These are phyloP conservation scores for Leptatherina wallacei DNA, from an alignment of 2,797 vertebrate genomes.

Conservation along the genomic window DNA sequence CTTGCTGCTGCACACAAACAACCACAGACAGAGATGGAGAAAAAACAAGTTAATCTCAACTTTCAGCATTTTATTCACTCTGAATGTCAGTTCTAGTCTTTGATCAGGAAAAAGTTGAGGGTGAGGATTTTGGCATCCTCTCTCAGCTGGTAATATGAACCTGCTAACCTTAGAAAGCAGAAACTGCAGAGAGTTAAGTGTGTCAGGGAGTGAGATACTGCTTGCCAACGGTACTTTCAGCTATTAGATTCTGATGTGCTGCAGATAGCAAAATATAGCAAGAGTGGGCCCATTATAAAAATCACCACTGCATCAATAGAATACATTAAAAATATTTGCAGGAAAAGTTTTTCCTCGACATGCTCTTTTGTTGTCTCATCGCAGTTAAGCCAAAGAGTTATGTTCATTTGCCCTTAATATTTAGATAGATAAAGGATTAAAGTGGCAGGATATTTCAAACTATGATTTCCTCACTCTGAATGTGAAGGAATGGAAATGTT, in stretches of 20 bases:
- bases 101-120: slow-evolving; percentile 79
- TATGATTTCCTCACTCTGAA: slow-evolving; percentile 20
- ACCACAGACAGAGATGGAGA: slow-evolving; percentile 74
- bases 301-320: slow-evolving; percentile 68
- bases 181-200: slow-evolving; percentile 80
- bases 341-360: slow-evolving; percentile 51
- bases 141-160: slow-evolving; percentile 81
- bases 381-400: slow-evolving; percentile 5
- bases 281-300: slow-evolving; percentile 77
- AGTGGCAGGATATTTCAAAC: slow-evolving; percentile 42
- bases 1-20: slow-evolving; percentile 80
- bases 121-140: slow-evolving; percentile 81
- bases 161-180: slow-evolving; percentile 78
- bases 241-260: slow-evolving; percentile 79
- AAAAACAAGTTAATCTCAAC: slow-evolving; percentile 84
- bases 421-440: slow-evolving; percentile 32
- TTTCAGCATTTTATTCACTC: slow-evolving; percentile 77
- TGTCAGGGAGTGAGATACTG: slow-evolving; percentile 76
- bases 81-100: slow-evolving; percentile 79
- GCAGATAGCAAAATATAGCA: slow-evolving; percentile 68
- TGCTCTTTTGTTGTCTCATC: slow-evolving; percentile 9
- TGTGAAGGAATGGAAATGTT: slow-evolving; percentile 79
- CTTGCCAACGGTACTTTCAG: slow-evolving; percentile 80
- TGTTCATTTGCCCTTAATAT: slow-evolving; percentile 41
- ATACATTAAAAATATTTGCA: slow-evolving; percentile 69